Evolutionary conservation across 2,113 vertebrate genomes (phyloP).

Genomic region (Anarhynchus alexandrinus): DNA sequence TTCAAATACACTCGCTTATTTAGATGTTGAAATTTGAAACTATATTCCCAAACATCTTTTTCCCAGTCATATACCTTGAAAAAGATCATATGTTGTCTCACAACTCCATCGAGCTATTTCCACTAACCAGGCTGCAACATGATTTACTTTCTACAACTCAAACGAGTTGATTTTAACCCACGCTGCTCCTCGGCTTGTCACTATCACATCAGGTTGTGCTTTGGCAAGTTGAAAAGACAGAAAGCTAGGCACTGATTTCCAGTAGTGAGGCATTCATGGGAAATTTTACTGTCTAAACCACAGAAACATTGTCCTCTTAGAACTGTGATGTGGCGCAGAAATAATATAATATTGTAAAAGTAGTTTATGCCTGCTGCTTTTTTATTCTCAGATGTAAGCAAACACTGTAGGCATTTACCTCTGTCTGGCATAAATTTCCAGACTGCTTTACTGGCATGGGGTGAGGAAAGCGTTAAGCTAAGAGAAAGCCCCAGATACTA

Average conservation of each 20-base stretch:
- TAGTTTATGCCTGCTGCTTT: neutral
- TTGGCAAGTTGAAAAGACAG: neutral
- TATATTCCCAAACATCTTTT: neutral
- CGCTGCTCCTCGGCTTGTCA: accelerated
- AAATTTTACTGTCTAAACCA: neutral
- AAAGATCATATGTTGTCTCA: neutral
- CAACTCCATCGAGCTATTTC: neutral
- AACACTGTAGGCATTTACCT: neutral
- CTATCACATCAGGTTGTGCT: neutral
- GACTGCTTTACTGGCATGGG: accelerated
- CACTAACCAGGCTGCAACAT: neutral
- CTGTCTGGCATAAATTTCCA: neutral
- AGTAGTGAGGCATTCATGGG: neutral
- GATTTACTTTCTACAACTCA: neutral
- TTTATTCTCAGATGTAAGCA: neutral
- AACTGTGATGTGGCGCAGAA: neutral
- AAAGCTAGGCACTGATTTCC: neutral
- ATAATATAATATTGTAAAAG: neutral
- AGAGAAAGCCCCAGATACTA: constrained; percentile 38
- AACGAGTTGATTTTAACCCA: neutral
- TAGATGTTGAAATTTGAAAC: neutral
- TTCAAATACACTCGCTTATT: neutral
- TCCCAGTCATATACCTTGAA: neutral
- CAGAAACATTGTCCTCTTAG: neutral
- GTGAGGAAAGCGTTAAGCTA: constrained; percentile 26